phyloP scores from a whole-genome alignment of 2,888 invertebrate species.

The Imbricaverruca yamaguchii region DNA sequence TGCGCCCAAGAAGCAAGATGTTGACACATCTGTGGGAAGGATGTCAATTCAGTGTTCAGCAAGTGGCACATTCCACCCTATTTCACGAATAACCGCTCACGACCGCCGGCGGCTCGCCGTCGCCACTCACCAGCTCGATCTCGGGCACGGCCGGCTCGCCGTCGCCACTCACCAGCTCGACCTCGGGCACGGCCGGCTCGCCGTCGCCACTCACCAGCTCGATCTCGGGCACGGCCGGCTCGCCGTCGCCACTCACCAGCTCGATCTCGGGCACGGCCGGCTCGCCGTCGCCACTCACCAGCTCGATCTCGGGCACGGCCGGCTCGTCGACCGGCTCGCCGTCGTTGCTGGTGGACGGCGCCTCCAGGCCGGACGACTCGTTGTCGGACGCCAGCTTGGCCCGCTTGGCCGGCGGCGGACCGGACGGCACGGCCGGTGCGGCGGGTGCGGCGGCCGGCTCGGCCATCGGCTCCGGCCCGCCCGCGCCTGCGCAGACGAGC shows the following conservation, averaged over 20 bases:
- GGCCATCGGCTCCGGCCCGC: conserved; percentile 31
- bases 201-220: conserved; percentile 79
- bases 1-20: no score
- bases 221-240: conserved; percentile 63
- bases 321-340: conserved; percentile 38
- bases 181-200: no score
- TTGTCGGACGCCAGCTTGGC: conserved; percentile 44
- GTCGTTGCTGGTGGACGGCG: conserved; percentile 27
- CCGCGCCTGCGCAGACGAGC: no score
- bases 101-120: no score
- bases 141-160: conserved; percentile 57
- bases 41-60: no score
- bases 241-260: conserved; percentile 59
- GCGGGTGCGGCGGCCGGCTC: conserved; percentile 49
- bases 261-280: conserved; percentile 73
- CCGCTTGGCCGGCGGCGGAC: conserved; percentile 32
- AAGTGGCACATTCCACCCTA: no score
- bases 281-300: conserved; percentile 57
- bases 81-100: no score
- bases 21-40: no score
- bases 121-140: conserved; percentile 80
- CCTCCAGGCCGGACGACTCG: conserved; percentile 38
- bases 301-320: conserved; percentile 75
- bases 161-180: conserved; percentile 27
- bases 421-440: conserved; percentile 30